phyloP scores from a whole-genome alignment of 37 sponge, comb jelly and placozoan genomes.

The Trichoplax adhaerens region DNA sequence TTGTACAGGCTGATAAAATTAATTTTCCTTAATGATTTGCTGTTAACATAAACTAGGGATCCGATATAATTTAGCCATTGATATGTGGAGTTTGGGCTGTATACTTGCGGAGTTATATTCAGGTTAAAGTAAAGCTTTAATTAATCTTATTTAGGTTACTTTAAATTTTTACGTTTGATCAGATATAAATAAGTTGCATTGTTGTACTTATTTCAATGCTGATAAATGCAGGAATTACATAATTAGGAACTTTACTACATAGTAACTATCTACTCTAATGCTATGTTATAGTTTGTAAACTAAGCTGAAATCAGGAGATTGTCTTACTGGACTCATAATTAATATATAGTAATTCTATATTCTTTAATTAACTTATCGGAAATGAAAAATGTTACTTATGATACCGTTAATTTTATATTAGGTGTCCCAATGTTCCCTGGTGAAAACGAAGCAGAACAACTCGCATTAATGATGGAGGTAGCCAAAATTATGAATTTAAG shows the following conservation, averaged over 20 bases:
- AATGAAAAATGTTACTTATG: neutral
- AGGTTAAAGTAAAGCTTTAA: neutral
- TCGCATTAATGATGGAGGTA: slow-evolving; percentile 12
- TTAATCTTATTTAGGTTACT: neutral
- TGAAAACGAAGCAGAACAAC: slow-evolving; percentile 11
- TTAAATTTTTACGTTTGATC: neutral
- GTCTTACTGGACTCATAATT: neutral
- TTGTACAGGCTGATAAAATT: neutral
- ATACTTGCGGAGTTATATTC: slow-evolving; percentile 10
- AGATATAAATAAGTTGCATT: too few relatives aligned
- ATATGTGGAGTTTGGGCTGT: slow-evolving; percentile 17
- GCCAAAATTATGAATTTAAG: neutral
- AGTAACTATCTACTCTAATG: neutral
- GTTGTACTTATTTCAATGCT: neutral
- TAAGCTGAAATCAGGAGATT: too few relatives aligned
- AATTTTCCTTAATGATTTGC: neutral
- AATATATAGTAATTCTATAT: neutral
- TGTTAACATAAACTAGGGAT: neutral
- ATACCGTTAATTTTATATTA: neutral
- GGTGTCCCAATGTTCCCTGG: slow-evolving; percentile 7
- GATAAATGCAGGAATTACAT: neutral
- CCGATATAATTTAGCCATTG: slow-evolving; percentile 1
- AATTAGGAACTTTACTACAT: neutral
- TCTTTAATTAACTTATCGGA: neutral
- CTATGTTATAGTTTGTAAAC: too few relatives aligned